Base-by-base conservation (phyloP, 2,888 invertebrate species). In the Andrena marginata region DNA sequence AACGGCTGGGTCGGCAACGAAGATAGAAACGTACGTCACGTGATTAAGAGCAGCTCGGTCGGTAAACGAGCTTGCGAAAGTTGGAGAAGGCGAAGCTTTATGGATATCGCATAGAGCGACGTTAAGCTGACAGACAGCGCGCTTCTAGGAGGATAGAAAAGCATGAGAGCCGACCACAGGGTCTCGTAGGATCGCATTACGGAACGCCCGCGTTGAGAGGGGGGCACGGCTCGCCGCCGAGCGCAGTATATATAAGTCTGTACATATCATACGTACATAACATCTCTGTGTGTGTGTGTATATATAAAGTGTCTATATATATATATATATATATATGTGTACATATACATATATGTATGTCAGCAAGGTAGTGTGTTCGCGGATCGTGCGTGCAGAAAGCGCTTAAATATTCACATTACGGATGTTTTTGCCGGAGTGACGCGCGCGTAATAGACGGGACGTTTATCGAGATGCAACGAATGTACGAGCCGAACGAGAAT, bases 401-500 rank as follows among this genome's bases (percentile, higher is more conserved):
- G 71, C 67, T 86, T 86, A 84, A 89, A 83, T 89, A 89, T 90
- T 89, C 81, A 79, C 81, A 65, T 84, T 88, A 85, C 87, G 85
- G 87, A 90, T 89, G 91, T 91, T 91, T 91, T 90, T 88, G 85
- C 79, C 84, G 81, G 84, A 89, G 87, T 92, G 89, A 91, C 87
- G 86, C 80, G 81, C 84, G 81, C 77, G 85, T 90, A 82, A 89
- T 89, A 87, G 88, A 90, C 80, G 87, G 84, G 80, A 71, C 82
- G 86, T 88, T 78, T 74, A 73, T 78, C 84, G 76, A 84, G 75
- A 82, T 86, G 82, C 84, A 74, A 85, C 77, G 71, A 68, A 82
- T 84, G 83, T 73, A 71, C 73, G 77, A 63, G 76, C 75, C 56
- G 70, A 77, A 71, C 76, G 80, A 88, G 82, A 85, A 89, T 90